Percentiles rank a stretch among this genome's conserved stretches.
phyloP scores from a whole-genome alignment of 2,797 vertebrate genomes.

The Margarornis squamiger region DNA sequence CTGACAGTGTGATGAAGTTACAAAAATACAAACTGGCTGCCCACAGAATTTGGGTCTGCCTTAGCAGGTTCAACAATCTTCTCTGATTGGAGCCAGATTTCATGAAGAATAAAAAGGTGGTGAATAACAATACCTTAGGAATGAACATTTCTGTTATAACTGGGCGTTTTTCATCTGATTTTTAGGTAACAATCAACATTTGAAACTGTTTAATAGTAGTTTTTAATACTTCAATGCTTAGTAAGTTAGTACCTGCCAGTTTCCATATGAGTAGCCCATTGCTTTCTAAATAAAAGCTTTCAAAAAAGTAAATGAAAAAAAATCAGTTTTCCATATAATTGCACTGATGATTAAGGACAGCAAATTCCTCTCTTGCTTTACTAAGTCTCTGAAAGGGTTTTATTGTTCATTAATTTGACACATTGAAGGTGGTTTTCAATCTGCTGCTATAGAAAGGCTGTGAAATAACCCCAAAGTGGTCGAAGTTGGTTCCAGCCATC shows the following conservation, averaged over 20 bases:
- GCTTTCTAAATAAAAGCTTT: not conserved
- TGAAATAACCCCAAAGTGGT: not conserved
- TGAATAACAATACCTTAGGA: not conserved
- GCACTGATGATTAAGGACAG: not conserved
- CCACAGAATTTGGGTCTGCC: not conserved
- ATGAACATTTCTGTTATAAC: not conserved
- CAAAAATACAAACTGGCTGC: not conserved
- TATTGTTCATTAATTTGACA: not conserved
- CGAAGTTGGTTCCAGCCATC: rapidly evolving
- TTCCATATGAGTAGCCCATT: not conserved
- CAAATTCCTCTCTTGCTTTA: not conserved
- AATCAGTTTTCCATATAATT: not conserved
- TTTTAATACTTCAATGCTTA: not conserved
- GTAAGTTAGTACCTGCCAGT: not conserved
- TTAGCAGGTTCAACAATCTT: not conserved
- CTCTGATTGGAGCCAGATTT: not conserved
- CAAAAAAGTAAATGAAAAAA: not conserved
- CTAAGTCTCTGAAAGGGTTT: not conserved
- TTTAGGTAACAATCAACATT: not conserved
- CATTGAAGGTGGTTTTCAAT: not conserved
- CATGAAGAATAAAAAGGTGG: not conserved
- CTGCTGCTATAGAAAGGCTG: not conserved
- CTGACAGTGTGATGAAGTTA: not conserved
- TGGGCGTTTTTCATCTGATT: not conserved
- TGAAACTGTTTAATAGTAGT: not conserved